A percentile compares a stretch with the other conserved stretches of the same genome.
phyloP scores from a whole-genome alignment of 2,888 invertebrate species.

The Torymus aiolomorphi region DNA sequence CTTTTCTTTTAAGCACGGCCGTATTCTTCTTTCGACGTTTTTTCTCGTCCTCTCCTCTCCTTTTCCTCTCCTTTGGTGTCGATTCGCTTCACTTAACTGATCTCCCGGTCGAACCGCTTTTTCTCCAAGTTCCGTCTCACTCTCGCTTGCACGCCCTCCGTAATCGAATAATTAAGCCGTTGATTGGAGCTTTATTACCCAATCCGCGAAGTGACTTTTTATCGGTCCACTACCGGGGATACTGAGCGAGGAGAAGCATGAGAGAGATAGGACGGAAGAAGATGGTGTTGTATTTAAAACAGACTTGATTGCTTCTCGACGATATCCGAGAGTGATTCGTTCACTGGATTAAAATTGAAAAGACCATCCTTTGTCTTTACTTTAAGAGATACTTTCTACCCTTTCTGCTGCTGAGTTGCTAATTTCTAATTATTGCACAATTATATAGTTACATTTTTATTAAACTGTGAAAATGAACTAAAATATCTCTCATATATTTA shows the following conservation, averaged over 20 bases:
- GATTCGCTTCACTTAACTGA: constrained; percentile 52
- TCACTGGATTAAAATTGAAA: constrained; percentile 43
- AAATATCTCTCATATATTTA: no score
- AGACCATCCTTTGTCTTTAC: constrained; percentile 10
- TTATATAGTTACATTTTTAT: no score
- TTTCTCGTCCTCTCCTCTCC: background rate
- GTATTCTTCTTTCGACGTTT: constrained; percentile 8
- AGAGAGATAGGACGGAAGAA: constrained; percentile 9
- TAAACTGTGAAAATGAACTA: no score
- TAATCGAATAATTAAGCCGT: constrained; percentile 76
- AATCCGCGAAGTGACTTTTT: constrained; percentile 75
- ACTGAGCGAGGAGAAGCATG: background rate
- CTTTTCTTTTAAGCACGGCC: constrained; percentile 41
- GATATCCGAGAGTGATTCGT: constrained; percentile 40
- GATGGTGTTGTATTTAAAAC: constrained; percentile 67
- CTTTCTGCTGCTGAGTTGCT: background rate
- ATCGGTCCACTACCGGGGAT: constrained; percentile 63
- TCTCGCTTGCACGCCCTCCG: constrained; percentile 50
- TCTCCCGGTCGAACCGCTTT: constrained; percentile 49
- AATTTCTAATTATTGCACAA: no score
- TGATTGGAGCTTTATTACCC: constrained; percentile 76
- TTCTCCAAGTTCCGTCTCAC: constrained; percentile 47
- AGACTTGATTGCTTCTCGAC: constrained; percentile 67
- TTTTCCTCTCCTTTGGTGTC: constrained; percentile 30
- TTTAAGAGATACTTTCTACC: background rate